phyloP scores from a whole-genome alignment of 2,797 vertebrate genomes.

The Pogoniulus pusillus region DNA sequence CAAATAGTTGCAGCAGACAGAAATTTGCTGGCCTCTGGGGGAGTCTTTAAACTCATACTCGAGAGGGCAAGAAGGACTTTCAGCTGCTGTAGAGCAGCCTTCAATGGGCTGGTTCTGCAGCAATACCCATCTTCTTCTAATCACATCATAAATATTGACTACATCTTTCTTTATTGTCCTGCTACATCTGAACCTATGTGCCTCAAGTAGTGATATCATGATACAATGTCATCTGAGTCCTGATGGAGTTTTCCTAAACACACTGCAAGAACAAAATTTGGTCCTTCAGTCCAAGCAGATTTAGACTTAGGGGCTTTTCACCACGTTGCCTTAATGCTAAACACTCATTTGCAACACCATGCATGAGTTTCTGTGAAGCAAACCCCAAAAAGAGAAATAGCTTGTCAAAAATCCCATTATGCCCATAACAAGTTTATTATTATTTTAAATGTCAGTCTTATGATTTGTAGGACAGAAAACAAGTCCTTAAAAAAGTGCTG shows the following conservation, averaged over 20 bases:
- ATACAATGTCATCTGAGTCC: not conserved
- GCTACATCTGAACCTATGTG: rapidly evolving
- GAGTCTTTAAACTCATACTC: not conserved
- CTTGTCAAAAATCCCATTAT: conserved; percentile 47
- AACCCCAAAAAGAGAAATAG: conserved; percentile 12
- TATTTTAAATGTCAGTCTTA: conserved; percentile 20
- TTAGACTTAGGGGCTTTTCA: conserved; percentile 15
- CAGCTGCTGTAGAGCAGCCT: not conserved
- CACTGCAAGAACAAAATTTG: not conserved
- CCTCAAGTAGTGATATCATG: not conserved
- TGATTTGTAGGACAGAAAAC: conserved; percentile 22
- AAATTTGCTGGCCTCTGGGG: not conserved
- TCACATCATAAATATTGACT: not conserved
- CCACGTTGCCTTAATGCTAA: not conserved
- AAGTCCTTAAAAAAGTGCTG: not conserved
- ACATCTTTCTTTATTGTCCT: not conserved
- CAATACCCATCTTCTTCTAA: not conserved
- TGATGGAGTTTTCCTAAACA: not conserved
- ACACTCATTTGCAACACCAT: not conserved
- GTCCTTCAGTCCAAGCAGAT: not conserved
- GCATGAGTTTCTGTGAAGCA: not conserved
- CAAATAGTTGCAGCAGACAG: not conserved
- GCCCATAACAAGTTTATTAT: conserved; percentile 19
- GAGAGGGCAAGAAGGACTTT: not conserved
- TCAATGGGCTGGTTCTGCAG: not conserved